phyloP scores from a whole-genome alignment of 2,888 invertebrate genomes.

The Laspeyria flexula region DNA sequence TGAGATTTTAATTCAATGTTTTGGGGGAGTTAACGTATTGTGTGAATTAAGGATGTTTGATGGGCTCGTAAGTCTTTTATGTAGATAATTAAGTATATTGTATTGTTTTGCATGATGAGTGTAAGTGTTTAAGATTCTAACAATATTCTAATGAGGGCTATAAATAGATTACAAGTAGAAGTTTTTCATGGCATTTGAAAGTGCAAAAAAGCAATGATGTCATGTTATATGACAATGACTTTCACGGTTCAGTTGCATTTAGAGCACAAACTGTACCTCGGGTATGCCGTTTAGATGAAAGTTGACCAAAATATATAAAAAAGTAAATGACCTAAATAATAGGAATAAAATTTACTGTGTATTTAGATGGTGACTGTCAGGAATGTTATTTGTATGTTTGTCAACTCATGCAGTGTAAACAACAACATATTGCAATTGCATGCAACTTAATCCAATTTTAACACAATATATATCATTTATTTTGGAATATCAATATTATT shows the following conservation, averaged over 20 bases:
- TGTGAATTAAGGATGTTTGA: constrained; percentile 47
- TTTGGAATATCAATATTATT: too few species aligned
- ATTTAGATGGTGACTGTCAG: constrained; percentile 10
- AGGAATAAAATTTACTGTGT: constrained; percentile 25
- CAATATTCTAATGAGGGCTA: constrained; percentile 12
- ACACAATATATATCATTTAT: background rate
- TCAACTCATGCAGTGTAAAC: constrained; percentile 45
- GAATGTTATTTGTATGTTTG: constrained; percentile 49
- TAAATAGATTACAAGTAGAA: constrained; percentile 17
- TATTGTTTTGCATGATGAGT: constrained; percentile 39
- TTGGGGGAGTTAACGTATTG: constrained; percentile 50
- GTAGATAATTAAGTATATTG: constrained; percentile 41
- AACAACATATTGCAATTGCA: constrained; percentile 20
- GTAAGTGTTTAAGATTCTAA: constrained; percentile 17
- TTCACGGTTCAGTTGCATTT: constrained; percentile 85
- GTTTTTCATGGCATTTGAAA: constrained; percentile 64
- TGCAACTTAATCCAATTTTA: background rate
- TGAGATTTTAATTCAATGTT: constrained; percentile 43
- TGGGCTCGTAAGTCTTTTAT: constrained; percentile 51
- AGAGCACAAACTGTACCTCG: constrained; percentile 80
- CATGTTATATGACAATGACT: constrained; percentile 81
- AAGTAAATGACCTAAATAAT: constrained; percentile 62
- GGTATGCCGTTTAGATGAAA: constrained; percentile 75
- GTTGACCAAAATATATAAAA: constrained; percentile 71
- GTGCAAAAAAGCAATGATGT: constrained; percentile 82